Base-by-base conservation (phyloP, 2,797 vertebrate species). In the Xenentodon cancila region DNA sequence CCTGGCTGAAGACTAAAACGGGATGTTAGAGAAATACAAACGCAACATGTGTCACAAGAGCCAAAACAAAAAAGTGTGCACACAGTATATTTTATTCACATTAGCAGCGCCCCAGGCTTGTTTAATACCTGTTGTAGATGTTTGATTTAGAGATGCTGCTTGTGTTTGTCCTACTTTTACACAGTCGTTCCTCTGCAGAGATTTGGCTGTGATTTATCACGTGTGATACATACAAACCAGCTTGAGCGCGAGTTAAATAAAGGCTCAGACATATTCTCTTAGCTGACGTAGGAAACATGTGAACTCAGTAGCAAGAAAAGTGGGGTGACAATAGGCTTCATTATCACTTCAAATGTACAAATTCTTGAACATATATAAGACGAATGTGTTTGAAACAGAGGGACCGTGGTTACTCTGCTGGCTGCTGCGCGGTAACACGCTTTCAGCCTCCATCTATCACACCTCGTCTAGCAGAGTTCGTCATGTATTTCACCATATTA, bases 1-100 rank as follows among this genome's bases (percentile, higher is more conserved):
- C 79, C 77, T 83, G 78, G 69, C 75, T 84, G 79, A 89, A 86
- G 85, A 88, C 71, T 77, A 67, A 76, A 85, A 81, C 81, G 81
- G 84, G 82, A 84, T 88, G 85, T 84, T 79, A 67, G 77, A 80
- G 70, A 78, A 64, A 65, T 61, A 32, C 73, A 72, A 78, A 80
- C 71, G 85, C 85, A 82, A 84, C 84, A 77, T 84, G 74, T 88
- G 84, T 83, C 84, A 83, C 78, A 70, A 65, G 80, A 81, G 81
- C 68, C 11, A 80, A 80, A 62, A 58, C 51, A 32, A 86, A 71
- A 48, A 81, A 82, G 50, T 4, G 16, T 15, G 15, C 16, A 40
- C 1, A 40, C 13, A 5, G 52, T 25, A 30, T 58, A 66, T 81
- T 80, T 69, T 56, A 80, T 83, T 84, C 61, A 82, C 71, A 87